Percentiles rank a stretch among this genome's conserved stretches.
Conservation (phyloP, 2,888 invertebrate species). For the Eristalinus aeneus region DNA sequence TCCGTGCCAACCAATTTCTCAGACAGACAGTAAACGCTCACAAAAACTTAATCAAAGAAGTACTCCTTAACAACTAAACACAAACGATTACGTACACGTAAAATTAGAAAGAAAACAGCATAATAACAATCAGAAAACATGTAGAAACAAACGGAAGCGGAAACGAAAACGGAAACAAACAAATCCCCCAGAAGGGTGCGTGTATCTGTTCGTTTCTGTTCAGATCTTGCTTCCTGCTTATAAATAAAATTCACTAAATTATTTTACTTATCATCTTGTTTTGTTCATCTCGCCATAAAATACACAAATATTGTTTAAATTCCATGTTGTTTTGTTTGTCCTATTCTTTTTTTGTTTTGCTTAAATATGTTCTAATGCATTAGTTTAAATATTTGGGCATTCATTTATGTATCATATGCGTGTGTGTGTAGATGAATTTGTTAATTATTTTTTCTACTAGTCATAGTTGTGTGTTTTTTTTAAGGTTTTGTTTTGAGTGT, state of each 20-base stretch:
- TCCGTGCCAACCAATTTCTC: background rate
- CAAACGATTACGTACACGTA: background rate
- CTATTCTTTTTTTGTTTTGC: background rate
- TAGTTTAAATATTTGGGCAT: slow-evolving; percentile 65
- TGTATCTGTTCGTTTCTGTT: slow-evolving; percentile 11
- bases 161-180: slow-evolving; percentile 23
- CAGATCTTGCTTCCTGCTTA: slow-evolving; percentile 31
- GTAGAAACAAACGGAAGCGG: slow-evolving; percentile 1
- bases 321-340: slow-evolving; percentile 6
- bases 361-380: slow-evolving; percentile 19
- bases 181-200: slow-evolving; percentile 4
- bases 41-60: background rate
- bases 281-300: slow-evolving; percentile 37
- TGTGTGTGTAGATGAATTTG: slow-evolving; percentile 47
- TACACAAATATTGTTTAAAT: slow-evolving; percentile 47
- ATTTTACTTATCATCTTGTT: slow-evolving; percentile 27
- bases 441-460: slow-evolving; percentile 39
- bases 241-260: slow-evolving; percentile 56
- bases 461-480: slow-evolving; percentile 10
- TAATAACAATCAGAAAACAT: slow-evolving; percentile 6
- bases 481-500: slow-evolving; percentile 44
- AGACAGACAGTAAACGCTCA: background rate
- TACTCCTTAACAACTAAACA: slow-evolving; percentile 33
- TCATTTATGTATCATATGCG: slow-evolving; percentile 41
- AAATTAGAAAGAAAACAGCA: background rate